These are phyloP conservation scores for Polymixis flavicincta DNA, from an alignment of 2,888 invertebrate species.

Conservation along the genomic window DNA sequence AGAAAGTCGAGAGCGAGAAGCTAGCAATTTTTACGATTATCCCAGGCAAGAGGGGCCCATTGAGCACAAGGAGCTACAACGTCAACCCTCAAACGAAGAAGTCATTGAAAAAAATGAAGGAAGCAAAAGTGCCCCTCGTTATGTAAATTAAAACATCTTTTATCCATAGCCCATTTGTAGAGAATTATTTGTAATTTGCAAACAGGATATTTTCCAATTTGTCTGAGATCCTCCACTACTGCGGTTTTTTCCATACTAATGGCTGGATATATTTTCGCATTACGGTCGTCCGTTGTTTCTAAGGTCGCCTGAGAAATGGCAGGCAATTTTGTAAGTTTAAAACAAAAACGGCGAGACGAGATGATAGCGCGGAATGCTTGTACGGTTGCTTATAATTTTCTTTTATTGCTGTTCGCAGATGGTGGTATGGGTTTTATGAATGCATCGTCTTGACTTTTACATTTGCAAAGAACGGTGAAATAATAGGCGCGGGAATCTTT, in stretches of 20 bases:
- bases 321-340: constrained; percentile 71
- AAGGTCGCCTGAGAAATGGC: constrained; percentile 75
- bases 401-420: constrained; percentile 57
- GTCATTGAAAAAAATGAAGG: constrained; percentile 78
- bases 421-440: constrained; percentile 46
- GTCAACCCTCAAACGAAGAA: constrained; percentile 35
- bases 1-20: constrained; percentile 65
- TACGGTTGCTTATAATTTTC: constrained; percentile 61
- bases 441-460: constrained; percentile 46
- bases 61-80: constrained; percentile 71
- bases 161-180: constrained; percentile 81
- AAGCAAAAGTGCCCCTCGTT: constrained; percentile 80
- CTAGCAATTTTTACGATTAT: constrained; percentile 76
- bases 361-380: constrained; percentile 51
- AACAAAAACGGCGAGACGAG: constrained; percentile 63
- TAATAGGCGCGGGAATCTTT: background rate
- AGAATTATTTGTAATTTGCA: constrained; percentile 84
- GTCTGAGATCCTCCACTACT: constrained; percentile 72
- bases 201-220: constrained; percentile 84
- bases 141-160: constrained; percentile 86
- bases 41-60: constrained; percentile 69
- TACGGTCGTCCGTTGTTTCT: constrained; percentile 72
- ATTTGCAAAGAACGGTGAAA: constrained; percentile 10
- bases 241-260: constrained; percentile 72
- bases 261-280: constrained; percentile 79